These are phyloP conservation scores for Pocota personata DNA, from an alignment of 2,888 invertebrate species.

Conservation along the genomic window DNA sequence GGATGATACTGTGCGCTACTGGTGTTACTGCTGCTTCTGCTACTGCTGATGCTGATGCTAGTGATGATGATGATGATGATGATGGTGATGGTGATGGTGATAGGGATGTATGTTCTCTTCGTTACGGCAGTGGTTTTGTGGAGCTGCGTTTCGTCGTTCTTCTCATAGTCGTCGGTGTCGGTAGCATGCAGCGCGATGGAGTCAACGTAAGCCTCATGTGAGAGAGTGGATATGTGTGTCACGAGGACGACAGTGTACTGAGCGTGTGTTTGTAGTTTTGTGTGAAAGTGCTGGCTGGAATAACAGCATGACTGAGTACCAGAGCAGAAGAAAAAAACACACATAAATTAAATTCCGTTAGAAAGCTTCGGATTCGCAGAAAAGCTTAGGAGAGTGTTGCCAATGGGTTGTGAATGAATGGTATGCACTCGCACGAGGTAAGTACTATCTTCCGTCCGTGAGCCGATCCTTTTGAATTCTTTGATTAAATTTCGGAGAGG, in stretches of 20 bases:
- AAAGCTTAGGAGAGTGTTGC: slow-evolving; percentile 58
- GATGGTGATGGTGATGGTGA: slow-evolving; percentile 41
- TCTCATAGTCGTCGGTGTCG: slow-evolving; percentile 8
- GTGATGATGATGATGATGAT: slow-evolving; percentile 35
- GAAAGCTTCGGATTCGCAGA: slow-evolving; percentile 43
- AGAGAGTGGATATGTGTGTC: slow-evolving; percentile 32
- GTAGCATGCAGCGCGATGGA: slow-evolving; percentile 30
- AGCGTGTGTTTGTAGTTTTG: slow-evolving; percentile 4
- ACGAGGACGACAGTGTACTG: slow-evolving; percentile 26
- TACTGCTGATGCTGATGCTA: slow-evolving; percentile 31
- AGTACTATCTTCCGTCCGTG: no score
- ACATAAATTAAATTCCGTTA: slow-evolving; percentile 46
- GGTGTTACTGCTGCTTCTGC: slow-evolving; percentile 53
- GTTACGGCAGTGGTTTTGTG: slow-evolving; percentile 27
- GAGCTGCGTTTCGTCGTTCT: slow-evolving; percentile 19
- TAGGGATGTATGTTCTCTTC: slow-evolving; percentile 52
- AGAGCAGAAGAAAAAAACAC: slow-evolving; percentile 18
- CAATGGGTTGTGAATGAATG: not conserved
- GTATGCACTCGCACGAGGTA: not conserved
- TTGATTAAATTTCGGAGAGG: no score
- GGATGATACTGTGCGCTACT: slow-evolving; percentile 57
- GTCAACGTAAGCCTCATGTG: slow-evolving; percentile 14
- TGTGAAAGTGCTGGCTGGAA: slow-evolving; percentile 42
- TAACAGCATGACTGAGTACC: slow-evolving; percentile 14
- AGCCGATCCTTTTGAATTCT: no score